phyloP scores from a whole-genome alignment of 1,140 invertebrate genomes.

The Acromyrmex echinatior region DNA sequence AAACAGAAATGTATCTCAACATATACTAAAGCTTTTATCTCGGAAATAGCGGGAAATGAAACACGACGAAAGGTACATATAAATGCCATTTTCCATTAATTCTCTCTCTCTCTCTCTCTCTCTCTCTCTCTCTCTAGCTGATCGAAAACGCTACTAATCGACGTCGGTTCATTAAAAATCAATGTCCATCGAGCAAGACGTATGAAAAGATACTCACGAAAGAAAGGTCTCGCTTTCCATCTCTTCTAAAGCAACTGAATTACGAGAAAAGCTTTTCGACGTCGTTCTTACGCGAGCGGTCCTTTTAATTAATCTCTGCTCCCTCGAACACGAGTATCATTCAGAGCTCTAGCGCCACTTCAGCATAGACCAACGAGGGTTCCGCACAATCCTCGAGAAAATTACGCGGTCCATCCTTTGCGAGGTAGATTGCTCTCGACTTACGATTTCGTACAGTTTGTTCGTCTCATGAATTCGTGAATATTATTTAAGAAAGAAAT shows the following conservation, averaged over 20 bases:
- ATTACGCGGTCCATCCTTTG: conserved; percentile 45
- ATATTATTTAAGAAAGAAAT: not conserved
- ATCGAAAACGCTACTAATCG: conserved; percentile 61
- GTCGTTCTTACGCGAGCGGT: conserved; percentile 61
- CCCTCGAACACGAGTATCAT: conserved; percentile 70
- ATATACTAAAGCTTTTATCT: not conserved
- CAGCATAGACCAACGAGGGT: conserved; percentile 50
- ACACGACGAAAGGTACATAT: conserved; percentile 50
- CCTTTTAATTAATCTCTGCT: conserved; percentile 77
- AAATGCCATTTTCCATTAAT: conserved; percentile 73
- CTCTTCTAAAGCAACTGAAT: conserved; percentile 48
- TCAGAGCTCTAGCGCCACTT: conserved; percentile 58
- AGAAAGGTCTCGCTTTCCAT: conserved; percentile 2
- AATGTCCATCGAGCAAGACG: conserved; percentile 61
- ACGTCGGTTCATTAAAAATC: conserved; percentile 70
- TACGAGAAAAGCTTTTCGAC: conserved; percentile 72
- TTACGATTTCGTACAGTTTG: not conserved
- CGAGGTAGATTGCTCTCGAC: conserved; percentile 16
- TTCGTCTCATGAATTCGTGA: not conserved
- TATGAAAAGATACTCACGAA: not conserved
- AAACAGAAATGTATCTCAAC: not conserved
- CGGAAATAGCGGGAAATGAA: not conserved
- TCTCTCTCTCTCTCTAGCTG: not conserved
- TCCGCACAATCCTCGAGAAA: conserved; percentile 49
- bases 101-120: not conserved